These are phyloP conservation scores for Leistus spinibarbis DNA, from an alignment of 2,888 invertebrate genomes.

Conservation along the genomic window DNA sequence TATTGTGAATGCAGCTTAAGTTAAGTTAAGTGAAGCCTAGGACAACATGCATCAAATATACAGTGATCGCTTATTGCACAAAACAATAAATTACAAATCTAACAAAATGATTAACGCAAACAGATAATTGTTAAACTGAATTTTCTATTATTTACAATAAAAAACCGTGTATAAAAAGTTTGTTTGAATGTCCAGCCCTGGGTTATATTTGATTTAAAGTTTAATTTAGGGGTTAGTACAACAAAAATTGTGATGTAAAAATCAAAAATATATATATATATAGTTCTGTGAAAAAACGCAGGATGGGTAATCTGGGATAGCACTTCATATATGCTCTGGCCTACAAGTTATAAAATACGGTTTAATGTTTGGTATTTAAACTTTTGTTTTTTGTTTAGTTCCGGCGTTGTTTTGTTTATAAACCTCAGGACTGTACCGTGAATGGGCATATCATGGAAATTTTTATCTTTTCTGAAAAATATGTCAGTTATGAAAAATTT, in stretches of 20 bases:
- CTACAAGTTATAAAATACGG: neutral
- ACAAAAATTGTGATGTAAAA: slow-evolving; percentile 32
- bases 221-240: slow-evolving; percentile 38
- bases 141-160: slow-evolving; percentile 28
- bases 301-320: slow-evolving; percentile 43
- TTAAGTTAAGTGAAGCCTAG: neutral
- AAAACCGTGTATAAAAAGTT: slow-evolving; percentile 21
- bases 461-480: neutral
- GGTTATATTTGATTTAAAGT: slow-evolving; percentile 45
- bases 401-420: slow-evolving; percentile 1
- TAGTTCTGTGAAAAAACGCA: slow-evolving; percentile 47
- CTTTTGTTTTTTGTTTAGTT: neutral
- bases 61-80: neutral
- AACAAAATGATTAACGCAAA: neutral
- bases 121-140: slow-evolving; percentile 22
- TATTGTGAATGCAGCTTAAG: too few relatives aligned
- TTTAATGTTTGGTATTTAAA: slow-evolving; percentile 13
- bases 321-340: slow-evolving; percentile 29
- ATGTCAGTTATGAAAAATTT: neutral
- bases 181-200: slow-evolving; percentile 50
- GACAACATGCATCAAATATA: slow-evolving; percentile 7
- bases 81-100: neutral
- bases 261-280: slow-evolving; percentile 46
- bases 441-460: slow-evolving; percentile 29
- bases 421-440: slow-evolving; percentile 39